A percentile compares a stretch with the other conserved stretches of the same genome.
Conservation (phyloP, 2,888 invertebrate species). For the Acanthosepion pharaonis region DNA sequence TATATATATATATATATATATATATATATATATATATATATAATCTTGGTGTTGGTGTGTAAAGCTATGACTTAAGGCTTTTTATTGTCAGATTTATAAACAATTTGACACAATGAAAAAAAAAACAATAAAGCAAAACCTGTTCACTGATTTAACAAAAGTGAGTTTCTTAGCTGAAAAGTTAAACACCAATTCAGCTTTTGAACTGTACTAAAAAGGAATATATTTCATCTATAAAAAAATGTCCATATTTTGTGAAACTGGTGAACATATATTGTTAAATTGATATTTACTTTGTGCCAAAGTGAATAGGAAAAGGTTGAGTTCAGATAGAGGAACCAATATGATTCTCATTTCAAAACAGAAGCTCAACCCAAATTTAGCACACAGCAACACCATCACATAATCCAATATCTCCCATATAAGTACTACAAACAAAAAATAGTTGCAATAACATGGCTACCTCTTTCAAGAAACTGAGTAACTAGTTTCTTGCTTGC, state of each 20-base stretch:
- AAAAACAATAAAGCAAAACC: neutral
- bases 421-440: neutral
- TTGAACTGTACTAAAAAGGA: neutral
- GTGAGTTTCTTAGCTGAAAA: neutral
- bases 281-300: neutral
- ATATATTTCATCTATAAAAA: neutral
- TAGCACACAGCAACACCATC: neutral
- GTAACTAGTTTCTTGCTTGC: neutral
- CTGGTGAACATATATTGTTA: neutral
- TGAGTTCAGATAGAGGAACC: neutral
- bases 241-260: neutral
- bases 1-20: neutral
- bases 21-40: no score
- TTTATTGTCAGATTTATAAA: neutral
- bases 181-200: no score
- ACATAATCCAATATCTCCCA: neutral
- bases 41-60: neutral
- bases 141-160: neutral
- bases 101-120: neutral
- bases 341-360: neutral
- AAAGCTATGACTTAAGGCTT: neutral
- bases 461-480: no score
- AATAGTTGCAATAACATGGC: no score
- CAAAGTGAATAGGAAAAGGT: neutral
- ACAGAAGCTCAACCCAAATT: slow-evolving; percentile 13